Conservation (phyloP, 2,888 invertebrate genomes). For the Dimorphilus gyrociliatus region DNA sequence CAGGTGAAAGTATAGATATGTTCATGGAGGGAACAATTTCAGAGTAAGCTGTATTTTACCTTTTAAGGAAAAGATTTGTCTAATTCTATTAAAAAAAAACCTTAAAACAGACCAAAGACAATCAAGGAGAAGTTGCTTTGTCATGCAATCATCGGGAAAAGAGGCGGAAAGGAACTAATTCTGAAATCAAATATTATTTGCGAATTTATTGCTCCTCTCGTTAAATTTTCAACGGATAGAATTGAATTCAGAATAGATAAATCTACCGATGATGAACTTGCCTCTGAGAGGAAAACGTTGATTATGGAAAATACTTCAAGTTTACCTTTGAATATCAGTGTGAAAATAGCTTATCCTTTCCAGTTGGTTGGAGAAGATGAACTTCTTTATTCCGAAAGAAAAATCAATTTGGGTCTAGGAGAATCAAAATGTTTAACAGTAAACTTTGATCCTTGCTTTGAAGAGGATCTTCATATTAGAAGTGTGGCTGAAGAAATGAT, state of each 20-base stretch:
- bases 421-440: constrained; percentile 22
- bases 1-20: constrained; percentile 29
- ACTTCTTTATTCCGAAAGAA: constrained; percentile 15
- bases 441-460: constrained; percentile 34
- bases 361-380: constrained; percentile 17
- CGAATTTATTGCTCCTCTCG: constrained; percentile 36
- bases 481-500: constrained; percentile 28
- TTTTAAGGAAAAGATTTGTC: not conserved
- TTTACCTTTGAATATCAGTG: constrained; percentile 26
- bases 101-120: constrained; percentile 26
- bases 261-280: constrained; percentile 20
- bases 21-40: constrained; percentile 29
- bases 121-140: constrained; percentile 33
- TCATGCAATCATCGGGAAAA: constrained; percentile 35
- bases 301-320: constrained; percentile 33
- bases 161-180: constrained; percentile 37
- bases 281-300: constrained; percentile 20
- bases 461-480: constrained; percentile 31
- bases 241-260: constrained; percentile 35
- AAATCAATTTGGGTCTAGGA: constrained; percentile 16
- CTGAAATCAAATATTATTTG: constrained; percentile 32
- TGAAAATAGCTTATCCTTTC: constrained; percentile 29
- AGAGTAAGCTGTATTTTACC: not conserved
- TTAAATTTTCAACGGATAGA: constrained; percentile 32
- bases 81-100: not conserved